Conservation (phyloP, 2,113 vertebrate genomes). For the Jaculus jaculus region DNA sequence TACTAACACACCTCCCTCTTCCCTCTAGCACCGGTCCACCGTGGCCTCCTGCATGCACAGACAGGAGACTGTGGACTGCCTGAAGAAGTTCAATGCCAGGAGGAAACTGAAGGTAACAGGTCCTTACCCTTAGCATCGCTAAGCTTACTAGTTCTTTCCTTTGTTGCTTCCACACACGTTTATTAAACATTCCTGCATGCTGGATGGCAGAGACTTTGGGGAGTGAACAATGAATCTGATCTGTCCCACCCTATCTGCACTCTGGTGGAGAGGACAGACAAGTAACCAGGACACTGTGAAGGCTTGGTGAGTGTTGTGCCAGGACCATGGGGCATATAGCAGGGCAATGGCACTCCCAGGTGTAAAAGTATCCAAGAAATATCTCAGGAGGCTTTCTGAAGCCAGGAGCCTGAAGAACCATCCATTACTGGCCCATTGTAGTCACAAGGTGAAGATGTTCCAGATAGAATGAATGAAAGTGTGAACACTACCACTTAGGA, state of each 20-base stretch:
- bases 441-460: background rate
- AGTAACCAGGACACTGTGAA: background rate
- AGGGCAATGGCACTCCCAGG: background rate
- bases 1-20: background rate
- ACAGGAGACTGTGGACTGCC: conserved; percentile 97
- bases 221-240: background rate
- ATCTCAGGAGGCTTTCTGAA: background rate
- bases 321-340: accelerated
- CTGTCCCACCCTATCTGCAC: background rate
- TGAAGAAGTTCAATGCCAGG: conserved; percentile 98
- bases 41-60: conserved; percentile 99
- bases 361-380: background rate
- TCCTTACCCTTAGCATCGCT: background rate
- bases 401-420: background rate
- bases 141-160: background rate
- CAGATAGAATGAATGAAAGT: background rate
- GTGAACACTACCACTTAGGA: background rate
- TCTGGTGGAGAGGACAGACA: background rate
- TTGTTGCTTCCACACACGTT: background rate
- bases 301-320: background rate
- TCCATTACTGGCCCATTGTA: background rate
- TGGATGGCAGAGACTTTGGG: background rate
- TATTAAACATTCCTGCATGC: background rate
- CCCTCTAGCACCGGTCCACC: conserved; percentile 92
- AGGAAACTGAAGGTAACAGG: conserved; percentile 94